Base-by-base conservation (phyloP, 1,140 invertebrate species). In the Sweltsa coloradensis region DNA sequence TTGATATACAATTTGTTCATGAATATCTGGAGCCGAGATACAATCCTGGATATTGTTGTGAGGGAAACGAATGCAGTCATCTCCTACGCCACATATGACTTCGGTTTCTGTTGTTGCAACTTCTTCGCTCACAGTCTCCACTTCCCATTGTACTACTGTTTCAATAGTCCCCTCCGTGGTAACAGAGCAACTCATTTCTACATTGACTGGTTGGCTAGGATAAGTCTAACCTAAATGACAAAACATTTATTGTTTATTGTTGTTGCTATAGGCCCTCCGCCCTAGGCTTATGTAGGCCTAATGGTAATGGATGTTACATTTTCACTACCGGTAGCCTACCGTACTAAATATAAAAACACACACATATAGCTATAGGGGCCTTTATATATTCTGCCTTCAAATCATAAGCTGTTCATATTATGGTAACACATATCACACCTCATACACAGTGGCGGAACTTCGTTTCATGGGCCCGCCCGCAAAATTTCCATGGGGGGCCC, bases 41-140 rank as follows among this genome's bases (percentile, higher is more conserved):
- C n/a, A 34, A 45, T 37, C 22, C 22, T 14, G 5, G n/a, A 18
- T 36, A 7, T 3, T 14, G 11, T 11, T 13, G 21, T 50, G 34
- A 39, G 41, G 34, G 40, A 50, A 50, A 16, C 44, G 44, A n/a
- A 50, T 34, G 40, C 48, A 50, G 18, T 50, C 42, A 61, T 61
- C 68, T 42, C 76, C 75, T 27, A 80, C 61, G 13, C 70, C 72
- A 60, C 75, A 77, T 60, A 80, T 79, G 3, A 78, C 74, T 59
- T 79, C 77, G 45, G 68, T 68, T 46, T 72, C 73, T 14, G 75
- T 74, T 19, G 72, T 5, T 22, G 18, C 18, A 5, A 43, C 41
- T 7, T 23, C 18, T 18, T n/a, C 16, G 11, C 22, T 27, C 3
- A 13, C 42, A 44, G 16, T n/a, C 24, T 14, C 18, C 6, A 13